phyloP scores from a whole-genome alignment of 1,140 invertebrate species.

The Drosophila suzukii region DNA sequence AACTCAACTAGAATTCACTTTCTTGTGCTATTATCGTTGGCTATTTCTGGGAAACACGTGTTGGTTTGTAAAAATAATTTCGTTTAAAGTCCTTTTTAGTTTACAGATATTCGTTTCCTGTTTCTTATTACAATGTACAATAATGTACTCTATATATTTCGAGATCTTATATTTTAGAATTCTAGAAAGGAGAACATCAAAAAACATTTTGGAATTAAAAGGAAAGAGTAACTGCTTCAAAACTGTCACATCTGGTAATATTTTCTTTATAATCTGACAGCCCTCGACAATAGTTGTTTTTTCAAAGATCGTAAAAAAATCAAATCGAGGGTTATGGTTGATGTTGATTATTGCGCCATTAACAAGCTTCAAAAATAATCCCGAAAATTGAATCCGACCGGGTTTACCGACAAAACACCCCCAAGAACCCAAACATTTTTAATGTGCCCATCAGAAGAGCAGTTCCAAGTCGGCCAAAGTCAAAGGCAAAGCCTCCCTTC shows the following conservation, averaged over 20 bases:
- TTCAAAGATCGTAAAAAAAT: neutral
- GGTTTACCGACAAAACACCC: conserved; percentile 1
- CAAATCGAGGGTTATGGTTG: neutral
- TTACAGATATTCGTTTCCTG: too few relatives aligned
- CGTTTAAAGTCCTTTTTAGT: too few relatives aligned
- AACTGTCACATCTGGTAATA: neutral
- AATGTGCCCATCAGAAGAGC: conserved; percentile 14
- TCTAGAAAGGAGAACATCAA: too few relatives aligned
- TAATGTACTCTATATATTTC: too few relatives aligned
- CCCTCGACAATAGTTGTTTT: neutral
- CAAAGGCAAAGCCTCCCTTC: conserved; percentile 24
- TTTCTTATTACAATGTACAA: too few relatives aligned
- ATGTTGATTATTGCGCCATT: neutral
- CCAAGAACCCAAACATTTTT: neutral
- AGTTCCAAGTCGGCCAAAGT: conserved; percentile 23
- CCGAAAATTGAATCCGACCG: neutral
- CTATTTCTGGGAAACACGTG: too few relatives aligned
- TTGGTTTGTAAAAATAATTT: too few relatives aligned
- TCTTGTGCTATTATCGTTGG: neutral
- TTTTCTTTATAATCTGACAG: neutral
- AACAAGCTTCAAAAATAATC: conserved; percentile 2
- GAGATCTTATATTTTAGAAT: too few relatives aligned
- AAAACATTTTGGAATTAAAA: too few relatives aligned
- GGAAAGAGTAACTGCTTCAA: neutral
- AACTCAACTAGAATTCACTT: neutral